A percentile compares a stretch with the other conserved stretches of the same genome.
Evolutionary conservation across 2,113 vertebrate species (phyloP).

Genomic region (Puntigrus tetrazona): DNA sequence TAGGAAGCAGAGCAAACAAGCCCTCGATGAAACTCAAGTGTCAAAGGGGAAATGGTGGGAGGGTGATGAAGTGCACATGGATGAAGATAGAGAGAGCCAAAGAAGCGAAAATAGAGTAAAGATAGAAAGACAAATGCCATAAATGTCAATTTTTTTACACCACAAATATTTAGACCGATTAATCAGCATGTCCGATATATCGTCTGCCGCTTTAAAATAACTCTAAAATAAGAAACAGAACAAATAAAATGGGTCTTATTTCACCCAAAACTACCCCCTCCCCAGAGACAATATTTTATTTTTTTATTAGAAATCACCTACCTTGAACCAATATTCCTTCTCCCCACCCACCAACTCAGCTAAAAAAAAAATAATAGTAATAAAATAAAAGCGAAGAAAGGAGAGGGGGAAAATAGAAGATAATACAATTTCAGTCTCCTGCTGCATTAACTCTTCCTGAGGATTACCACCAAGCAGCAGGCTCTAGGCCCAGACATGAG

Average conservation of each 20-base stretch:
- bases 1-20: slow-evolving; percentile 33
- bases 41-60: slow-evolving; percentile 14
- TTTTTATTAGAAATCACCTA: slow-evolving; percentile 43
- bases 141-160: background rate
- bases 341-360: background rate
- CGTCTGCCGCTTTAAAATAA: background rate
- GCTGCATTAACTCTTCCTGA: slow-evolving; percentile 65
- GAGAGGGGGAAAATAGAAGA: slow-evolving; percentile 46
- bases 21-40: slow-evolving; percentile 18
- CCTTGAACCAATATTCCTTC: slow-evolving; percentile 29
- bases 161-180: background rate
- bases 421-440: slow-evolving; percentile 68
- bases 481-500: slow-evolving; percentile 63
- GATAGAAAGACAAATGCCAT: slow-evolving; percentile 9
- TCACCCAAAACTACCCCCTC: background rate
- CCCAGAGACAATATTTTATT: background rate
- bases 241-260: background rate
- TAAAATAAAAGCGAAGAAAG: slow-evolving; percentile 19
- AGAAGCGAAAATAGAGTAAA: slow-evolving; percentile 5
- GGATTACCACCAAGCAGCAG: slow-evolving; percentile 65
- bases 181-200: background rate
- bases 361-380: slow-evolving; percentile 28
- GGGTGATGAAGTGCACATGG: slow-evolving; percentile 13
- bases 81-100: slow-evolving; percentile 21
- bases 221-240: background rate